phyloP scores from a whole-genome alignment of 2,113 vertebrate genomes.

The Laticauda colubrina region DNA sequence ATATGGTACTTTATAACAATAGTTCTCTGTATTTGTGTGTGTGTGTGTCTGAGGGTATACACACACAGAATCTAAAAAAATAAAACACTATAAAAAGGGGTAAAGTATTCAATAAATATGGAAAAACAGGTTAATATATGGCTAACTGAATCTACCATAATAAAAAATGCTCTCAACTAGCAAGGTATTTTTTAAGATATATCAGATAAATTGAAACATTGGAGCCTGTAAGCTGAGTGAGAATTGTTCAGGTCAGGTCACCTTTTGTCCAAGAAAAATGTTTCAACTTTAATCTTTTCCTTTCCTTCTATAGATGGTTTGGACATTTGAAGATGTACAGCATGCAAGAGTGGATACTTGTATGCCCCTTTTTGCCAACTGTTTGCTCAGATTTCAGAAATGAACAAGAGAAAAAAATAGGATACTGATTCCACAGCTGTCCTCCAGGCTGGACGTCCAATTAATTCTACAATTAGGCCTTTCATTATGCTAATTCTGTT shows the following conservation, averaged over 20 bases:
- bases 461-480: conserved; percentile 40
- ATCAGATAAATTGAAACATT: conserved; percentile 29
- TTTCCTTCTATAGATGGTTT: conserved; percentile 30
- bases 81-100: neutral
- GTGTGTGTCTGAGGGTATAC: too few species aligned
- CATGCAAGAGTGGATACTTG: conserved; percentile 20
- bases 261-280: conserved; percentile 38
- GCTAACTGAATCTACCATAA: neutral
- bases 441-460: conserved; percentile 23
- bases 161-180: neutral
- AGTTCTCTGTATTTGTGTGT: neutral
- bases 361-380: neutral
- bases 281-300: conserved; percentile 37
- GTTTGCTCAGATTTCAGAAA: conserved; percentile 22
- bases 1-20: neutral
- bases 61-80: neutral
- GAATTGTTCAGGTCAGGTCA: neutral
- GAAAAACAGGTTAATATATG: neutral
- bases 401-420: neutral
- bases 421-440: neutral
- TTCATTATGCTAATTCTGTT: conserved; percentile 34
- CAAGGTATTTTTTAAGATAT: neutral
- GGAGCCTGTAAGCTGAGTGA: conserved; percentile 40
- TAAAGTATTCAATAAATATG: neutral
- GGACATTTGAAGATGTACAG: conserved; percentile 30